Base-by-base conservation (phyloP, 2,113 vertebrate species). In the Grammomys surdaster region DNA sequence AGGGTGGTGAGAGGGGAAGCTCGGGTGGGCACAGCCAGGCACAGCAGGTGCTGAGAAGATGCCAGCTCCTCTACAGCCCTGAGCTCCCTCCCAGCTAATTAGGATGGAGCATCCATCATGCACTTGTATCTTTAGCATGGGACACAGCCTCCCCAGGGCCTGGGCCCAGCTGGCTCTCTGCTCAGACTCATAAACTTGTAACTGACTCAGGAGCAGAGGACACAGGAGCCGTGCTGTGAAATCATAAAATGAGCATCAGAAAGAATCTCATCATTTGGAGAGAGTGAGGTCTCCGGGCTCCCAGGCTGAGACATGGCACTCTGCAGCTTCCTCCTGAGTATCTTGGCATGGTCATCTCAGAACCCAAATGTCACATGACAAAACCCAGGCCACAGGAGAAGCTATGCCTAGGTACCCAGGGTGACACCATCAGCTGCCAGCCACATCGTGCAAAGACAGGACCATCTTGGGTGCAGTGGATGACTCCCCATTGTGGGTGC, bases 161-260 rank as follows among this genome's bases (percentile, higher is more conserved):
- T 43, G 16, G 26, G 26, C 77, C 87, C 86, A 65, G 48, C 82
- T 81, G 81, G n/a, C 72, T 67, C 48, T 81, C 89, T 81, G 22
- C 89, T 96, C 63, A 54, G 58, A 72, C 43, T 93, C 67, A 24
- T 56, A 82, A 94, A 69, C 63, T 80, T 26, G 0, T 46, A 81
- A 87, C 91, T 88, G 43, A 96, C 78, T 91, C 73, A 70, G 48
- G 63, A 54, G 13, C 89, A 95, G 73, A 95, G 36, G 40, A 91
- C 60, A 70, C 40, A 89, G 40, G 40, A 84, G 9, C 28, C n/a
- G 40, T 28, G 36, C 46, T 89, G 58, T 54, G 33, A 96, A 88
- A 91, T 67, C 36, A 88, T 26, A 77, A 46, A 65, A 24, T 72
- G 60, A 90, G 70, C 85, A 80, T 77, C 69, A 46, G 84, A 90